A percentile compares a stretch with the other conserved stretches of the same genome.
These are phyloP conservation scores for Drosophila algonquin DNA, from an alignment of 2,888 invertebrate genomes.

Conservation along the genomic window DNA sequence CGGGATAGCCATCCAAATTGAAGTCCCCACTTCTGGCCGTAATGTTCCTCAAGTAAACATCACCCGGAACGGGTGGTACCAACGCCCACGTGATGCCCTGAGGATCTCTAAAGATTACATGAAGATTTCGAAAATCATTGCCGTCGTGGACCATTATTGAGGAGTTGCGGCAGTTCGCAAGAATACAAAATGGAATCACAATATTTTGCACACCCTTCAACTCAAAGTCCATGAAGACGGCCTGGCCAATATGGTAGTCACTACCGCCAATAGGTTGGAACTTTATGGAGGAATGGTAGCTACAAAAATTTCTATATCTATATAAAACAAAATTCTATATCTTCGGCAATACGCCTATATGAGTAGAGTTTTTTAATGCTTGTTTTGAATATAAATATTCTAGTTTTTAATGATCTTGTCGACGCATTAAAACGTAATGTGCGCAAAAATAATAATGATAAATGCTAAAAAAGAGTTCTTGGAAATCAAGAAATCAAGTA, in stretches of 20 bases:
- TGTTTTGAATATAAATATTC: too few species aligned
- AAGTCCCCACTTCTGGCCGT: slow-evolving; percentile 95
- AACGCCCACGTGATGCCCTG: slow-evolving; percentile 89
- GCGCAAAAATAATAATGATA: too few species aligned
- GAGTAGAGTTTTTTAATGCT: too few species aligned
- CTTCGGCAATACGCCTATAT: too few species aligned
- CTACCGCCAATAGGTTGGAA: slow-evolving; percentile 85
- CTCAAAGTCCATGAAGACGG: slow-evolving; percentile 94
- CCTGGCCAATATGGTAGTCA: slow-evolving; percentile 89
- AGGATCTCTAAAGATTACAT: slow-evolving; percentile 89
- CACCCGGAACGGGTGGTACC: slow-evolving; percentile 85
- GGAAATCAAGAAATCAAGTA: too few species aligned
- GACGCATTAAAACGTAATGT: too few species aligned
- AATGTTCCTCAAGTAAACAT: slow-evolving; percentile 89
- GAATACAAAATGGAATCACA: slow-evolving; percentile 92
- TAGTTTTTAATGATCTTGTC: too few species aligned
- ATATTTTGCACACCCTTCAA: slow-evolving; percentile 92
- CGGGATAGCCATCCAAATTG: slow-evolving; percentile 98
- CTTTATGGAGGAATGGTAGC: slow-evolving; percentile 85
- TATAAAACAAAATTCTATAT: too few species aligned
- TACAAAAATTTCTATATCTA: slow-evolving; percentile 82
- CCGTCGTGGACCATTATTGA: slow-evolving; percentile 86
- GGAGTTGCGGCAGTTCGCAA: slow-evolving; percentile 88
- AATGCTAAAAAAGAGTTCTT: too few species aligned
- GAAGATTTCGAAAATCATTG: slow-evolving; percentile 88